Conservation (phyloP, 1,140 invertebrate species). For the Ooceraea biroi region DNA sequence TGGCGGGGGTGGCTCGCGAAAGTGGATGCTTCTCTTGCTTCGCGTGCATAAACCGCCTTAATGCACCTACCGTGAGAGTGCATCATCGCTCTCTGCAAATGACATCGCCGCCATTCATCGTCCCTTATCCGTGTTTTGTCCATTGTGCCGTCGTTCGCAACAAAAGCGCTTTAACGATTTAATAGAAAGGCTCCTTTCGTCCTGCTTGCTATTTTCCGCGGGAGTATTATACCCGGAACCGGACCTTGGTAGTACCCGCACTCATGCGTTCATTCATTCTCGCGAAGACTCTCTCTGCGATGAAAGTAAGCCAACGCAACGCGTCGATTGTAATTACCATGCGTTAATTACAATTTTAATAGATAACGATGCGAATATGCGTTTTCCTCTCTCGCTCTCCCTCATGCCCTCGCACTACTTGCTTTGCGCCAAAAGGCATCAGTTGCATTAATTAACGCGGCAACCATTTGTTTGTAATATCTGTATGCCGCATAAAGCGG, state of each 20-base stretch:
- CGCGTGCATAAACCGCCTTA: slow-evolving; percentile 75
- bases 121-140: slow-evolving; percentile 68
- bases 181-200: slow-evolving; percentile 65
- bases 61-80: slow-evolving; percentile 74
- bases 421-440: slow-evolving; percentile 10
- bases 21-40: slow-evolving; percentile 65
- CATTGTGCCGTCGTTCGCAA: slow-evolving; percentile 67
- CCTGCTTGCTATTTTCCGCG: slow-evolving; percentile 32
- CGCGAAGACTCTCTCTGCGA: neutral
- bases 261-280: neutral
- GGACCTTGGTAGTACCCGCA: slow-evolving; percentile 1
- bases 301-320: neutral
- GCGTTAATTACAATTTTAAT: slow-evolving; percentile 40
- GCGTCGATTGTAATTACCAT: slow-evolving; percentile 28
- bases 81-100: slow-evolving; percentile 75
- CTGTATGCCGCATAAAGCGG: neutral
- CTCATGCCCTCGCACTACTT: neutral
- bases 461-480: slow-evolving; percentile 32
- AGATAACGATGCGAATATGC: neutral
- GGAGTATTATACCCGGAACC: neutral
- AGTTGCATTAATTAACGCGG: neutral
- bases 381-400: neutral
- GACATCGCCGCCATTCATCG: slow-evolving; percentile 70
- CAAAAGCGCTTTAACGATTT: slow-evolving; percentile 73
- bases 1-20: slow-evolving; percentile 33